These are phyloP conservation scores for Tetragonisca angustula DNA, from an alignment of 2,888 invertebrate species.

Conservation along the genomic window DNA sequence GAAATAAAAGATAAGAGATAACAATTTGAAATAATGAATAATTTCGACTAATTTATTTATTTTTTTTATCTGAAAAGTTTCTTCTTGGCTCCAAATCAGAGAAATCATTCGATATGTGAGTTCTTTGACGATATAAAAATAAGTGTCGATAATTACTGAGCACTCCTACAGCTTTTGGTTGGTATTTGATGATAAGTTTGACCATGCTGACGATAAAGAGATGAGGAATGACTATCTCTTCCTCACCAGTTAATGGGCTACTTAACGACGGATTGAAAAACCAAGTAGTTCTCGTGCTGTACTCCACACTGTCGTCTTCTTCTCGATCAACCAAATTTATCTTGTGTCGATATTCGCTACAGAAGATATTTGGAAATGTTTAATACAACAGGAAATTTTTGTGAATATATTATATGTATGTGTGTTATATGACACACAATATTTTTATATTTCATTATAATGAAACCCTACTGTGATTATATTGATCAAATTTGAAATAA, in stretches of 20 bases:
- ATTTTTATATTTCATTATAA: too few species aligned
- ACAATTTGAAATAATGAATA: too few species aligned
- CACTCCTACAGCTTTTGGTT: constrained; percentile 88
- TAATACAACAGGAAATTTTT: too few species aligned
- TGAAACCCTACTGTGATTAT: too few species aligned
- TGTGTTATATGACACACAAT: too few species aligned
- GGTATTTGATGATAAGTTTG: constrained; percentile 85
- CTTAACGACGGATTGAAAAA: constrained; percentile 88
- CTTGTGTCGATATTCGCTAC: constrained; percentile 93
- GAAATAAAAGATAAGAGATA: too few species aligned
- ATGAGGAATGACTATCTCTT: constrained; percentile 89
- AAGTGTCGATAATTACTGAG: constrained; percentile 83
- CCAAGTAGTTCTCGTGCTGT: constrained; percentile 89
- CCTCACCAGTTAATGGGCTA: constrained; percentile 90
- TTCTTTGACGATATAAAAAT: background rate
- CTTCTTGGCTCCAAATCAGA: too few species aligned
- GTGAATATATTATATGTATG: too few species aligned
- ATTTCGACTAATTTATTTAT: too few species aligned
- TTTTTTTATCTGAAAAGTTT: too few species aligned
- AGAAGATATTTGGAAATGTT: constrained; percentile 59
- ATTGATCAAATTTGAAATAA: too few species aligned
- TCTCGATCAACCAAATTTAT: constrained; percentile 90
- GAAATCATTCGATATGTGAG: background rate
- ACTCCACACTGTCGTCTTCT: constrained; percentile 90
- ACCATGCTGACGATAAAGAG: constrained; percentile 88